Conservation (phyloP, 2,113 vertebrate species). For the Heteronetta atricapilla region DNA sequence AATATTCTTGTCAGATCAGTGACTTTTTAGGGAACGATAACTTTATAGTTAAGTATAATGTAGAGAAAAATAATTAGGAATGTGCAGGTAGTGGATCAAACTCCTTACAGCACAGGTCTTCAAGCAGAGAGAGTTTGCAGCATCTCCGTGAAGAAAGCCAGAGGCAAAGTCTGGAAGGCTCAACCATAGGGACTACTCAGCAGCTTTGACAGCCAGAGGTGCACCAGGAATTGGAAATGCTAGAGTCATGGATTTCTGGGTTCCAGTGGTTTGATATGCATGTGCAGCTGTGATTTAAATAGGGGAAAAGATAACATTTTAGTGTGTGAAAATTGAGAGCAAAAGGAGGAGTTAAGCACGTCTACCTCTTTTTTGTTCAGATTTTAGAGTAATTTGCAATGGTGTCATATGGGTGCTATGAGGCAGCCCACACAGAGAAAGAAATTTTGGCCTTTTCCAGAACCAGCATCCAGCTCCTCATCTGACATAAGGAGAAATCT, state of each 20-base stretch:
- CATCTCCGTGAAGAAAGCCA: not conserved
- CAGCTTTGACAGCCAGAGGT: not conserved
- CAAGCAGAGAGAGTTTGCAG: not conserved
- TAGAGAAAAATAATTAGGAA: not conserved
- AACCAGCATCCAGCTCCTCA: not conserved
- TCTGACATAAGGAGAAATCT: not conserved
- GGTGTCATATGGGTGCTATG: not conserved
- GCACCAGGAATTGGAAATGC: not conserved
- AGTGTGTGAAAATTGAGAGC: not conserved
- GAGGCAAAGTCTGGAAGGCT: not conserved
- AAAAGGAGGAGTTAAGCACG: not conserved
- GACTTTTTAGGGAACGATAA: not conserved
- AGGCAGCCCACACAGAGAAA: not conserved
- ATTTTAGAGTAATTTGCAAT: not conserved
- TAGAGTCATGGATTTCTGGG: not conserved
- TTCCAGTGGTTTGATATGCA: not conserved
- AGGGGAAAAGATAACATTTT: not conserved
- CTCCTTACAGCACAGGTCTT: not conserved
- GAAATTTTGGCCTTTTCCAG: not conserved
- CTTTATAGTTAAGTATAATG: not conserved
- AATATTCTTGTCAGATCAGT: not conserved
- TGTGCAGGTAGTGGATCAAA: not conserved
- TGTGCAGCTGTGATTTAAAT: not conserved
- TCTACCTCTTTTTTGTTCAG: not conserved
- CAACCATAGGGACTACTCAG: not conserved